These are phyloP conservation scores for Drosophila malerkotliana DNA, from an alignment of 1,140 invertebrate species.

Conservation along the genomic window DNA sequence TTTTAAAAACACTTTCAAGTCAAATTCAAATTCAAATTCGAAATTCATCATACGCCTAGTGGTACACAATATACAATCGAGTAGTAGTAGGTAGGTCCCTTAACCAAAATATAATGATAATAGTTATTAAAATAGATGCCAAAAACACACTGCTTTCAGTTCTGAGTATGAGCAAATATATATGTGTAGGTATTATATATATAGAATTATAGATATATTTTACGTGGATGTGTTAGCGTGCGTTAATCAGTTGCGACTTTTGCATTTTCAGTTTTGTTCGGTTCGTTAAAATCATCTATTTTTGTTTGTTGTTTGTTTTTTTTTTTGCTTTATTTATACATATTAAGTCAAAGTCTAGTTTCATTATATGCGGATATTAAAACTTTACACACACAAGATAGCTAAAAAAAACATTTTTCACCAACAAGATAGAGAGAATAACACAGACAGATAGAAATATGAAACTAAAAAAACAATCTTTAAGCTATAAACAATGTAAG, in stretches of 20 bases:
- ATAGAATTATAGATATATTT: slow-evolving; percentile 36
- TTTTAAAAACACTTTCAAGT: slow-evolving; percentile 45
- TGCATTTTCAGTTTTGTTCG: slow-evolving; percentile 36
- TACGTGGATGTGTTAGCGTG: slow-evolving; percentile 43
- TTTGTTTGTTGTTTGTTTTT: neutral
- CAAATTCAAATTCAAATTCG: slow-evolving; percentile 52
- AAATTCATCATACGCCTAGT: slow-evolving; percentile 76
- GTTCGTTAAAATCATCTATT: slow-evolving; percentile 35
- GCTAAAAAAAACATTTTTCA: slow-evolving; percentile 56
- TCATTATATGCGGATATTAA: slow-evolving; percentile 56
- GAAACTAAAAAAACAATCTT: slow-evolving; percentile 53
- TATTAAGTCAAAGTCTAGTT: slow-evolving; percentile 41
- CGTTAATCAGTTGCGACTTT: slow-evolving; percentile 46
- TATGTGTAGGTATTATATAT: slow-evolving; percentile 27
- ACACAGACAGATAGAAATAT: slow-evolving; percentile 42
- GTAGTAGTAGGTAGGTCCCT: slow-evolving; percentile 40
- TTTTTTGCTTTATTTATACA: slow-evolving; percentile 42
- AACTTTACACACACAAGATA: slow-evolving; percentile 75
- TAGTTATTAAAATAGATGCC: slow-evolving; percentile 54
- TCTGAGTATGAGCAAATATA: slow-evolving; percentile 48
- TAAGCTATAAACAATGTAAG: slow-evolving; percentile 71
- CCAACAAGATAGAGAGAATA: slow-evolving; percentile 49
- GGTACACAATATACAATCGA: slow-evolving; percentile 70
- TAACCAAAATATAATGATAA: slow-evolving; percentile 50
- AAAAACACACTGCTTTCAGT: slow-evolving; percentile 64